Percentiles rank a stretch among this genome's conserved stretches.
These are phyloP conservation scores for Lagocephalus sceleratus DNA, from an alignment of 2,797 vertebrate species.

Conservation along the genomic window DNA sequence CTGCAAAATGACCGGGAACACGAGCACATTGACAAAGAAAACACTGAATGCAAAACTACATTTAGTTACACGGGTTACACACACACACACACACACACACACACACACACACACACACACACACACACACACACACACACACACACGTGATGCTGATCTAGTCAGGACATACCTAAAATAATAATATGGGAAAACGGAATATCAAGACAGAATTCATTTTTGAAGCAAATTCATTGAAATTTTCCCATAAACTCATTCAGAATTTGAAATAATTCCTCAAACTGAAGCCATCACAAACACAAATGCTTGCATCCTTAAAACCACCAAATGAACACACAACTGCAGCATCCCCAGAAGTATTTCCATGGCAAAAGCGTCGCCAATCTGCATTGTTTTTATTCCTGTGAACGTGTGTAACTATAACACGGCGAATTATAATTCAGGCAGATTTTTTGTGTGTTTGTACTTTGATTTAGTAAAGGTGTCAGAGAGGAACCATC, in stretches of 20 bases:
- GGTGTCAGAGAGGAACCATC: no score
- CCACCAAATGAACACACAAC: constrained; percentile 15
- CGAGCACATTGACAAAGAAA: constrained; percentile 35
- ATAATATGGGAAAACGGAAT: neutral
- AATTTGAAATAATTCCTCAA: constrained; percentile 10
- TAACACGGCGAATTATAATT: neutral
- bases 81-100: constrained; percentile 6
- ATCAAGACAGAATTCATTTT: constrained; percentile 27
- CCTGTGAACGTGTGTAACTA: neutral
- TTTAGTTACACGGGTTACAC: constrained; percentile 15
- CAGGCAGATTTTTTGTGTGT: no score
- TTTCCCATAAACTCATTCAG: constrained; percentile 10
- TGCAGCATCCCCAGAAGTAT: constrained; percentile 35
- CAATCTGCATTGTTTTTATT: neutral
- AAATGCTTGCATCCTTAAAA: constrained; percentile 24
- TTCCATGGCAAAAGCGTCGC: constrained; percentile 24
- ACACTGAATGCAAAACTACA: constrained; percentile 40
- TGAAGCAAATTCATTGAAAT: constrained; percentile 32
- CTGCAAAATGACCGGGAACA: constrained; percentile 30
- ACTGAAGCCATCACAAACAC: constrained; percentile 46
- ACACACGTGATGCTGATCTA: no score
- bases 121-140: constrained; percentile 2
- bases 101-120: constrained; percentile 1
- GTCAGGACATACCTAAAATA: no score
- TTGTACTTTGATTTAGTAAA: no score